Evolutionary conservation across 64 coral and sea anemone species (phyloP).

Genomic region (Acropora tenuis): DNA sequence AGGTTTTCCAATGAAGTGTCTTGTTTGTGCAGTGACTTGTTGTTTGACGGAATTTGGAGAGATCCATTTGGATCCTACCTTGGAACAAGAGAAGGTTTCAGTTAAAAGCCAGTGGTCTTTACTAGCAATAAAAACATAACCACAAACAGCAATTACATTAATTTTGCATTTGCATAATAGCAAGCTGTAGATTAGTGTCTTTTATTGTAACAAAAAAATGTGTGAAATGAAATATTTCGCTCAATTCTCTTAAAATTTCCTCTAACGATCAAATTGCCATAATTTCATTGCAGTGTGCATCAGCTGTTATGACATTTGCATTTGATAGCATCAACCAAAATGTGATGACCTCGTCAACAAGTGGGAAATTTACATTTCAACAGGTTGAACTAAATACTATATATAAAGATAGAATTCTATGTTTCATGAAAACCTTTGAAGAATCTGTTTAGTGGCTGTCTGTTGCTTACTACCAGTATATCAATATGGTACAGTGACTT

Average conservation of each 20-base stretch:
- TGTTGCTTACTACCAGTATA: too few relatives aligned
- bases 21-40: slow-evolving; percentile 78
- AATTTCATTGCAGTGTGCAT: slow-evolving; percentile 61
- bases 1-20: slow-evolving; percentile 95
- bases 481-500: too few relatives aligned
- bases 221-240: too few relatives aligned
- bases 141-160: too few relatives aligned
- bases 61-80: slow-evolving; percentile 75
- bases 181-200: too few relatives aligned
- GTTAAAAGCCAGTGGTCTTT: too few relatives aligned
- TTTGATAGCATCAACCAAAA: slow-evolving; percentile 86
- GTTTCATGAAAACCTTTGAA: too few relatives aligned
- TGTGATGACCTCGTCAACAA: slow-evolving; percentile 84
- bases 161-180: too few relatives aligned
- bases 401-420: not conserved
- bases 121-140: too few relatives aligned
- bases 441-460: too few relatives aligned
- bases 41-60: slow-evolving; percentile 53
- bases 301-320: slow-evolving; percentile 86
- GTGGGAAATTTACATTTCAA: slow-evolving; percentile 76
- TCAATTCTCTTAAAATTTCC: too few relatives aligned
- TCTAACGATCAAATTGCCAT: not conserved
- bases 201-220: too few relatives aligned
- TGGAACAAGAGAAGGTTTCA: slow-evolving; percentile 84
- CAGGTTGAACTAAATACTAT: slow-evolving; percentile 58